phyloP scores from a whole-genome alignment of 2,888 invertebrate species.

The Muscina levida region DNA sequence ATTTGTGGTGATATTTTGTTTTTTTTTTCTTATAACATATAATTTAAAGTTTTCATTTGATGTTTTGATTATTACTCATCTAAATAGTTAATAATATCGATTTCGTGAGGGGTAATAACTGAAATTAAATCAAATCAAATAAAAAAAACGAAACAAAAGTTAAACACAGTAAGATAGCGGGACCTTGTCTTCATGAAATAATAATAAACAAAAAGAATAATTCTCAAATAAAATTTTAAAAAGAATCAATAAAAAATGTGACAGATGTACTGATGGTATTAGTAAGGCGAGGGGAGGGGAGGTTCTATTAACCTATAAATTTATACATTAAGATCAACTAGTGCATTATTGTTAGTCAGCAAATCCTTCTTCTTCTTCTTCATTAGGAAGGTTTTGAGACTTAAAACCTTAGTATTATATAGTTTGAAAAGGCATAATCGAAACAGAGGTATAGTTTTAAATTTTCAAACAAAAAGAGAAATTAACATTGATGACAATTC shows the following conservation, averaged over 20 bases:
- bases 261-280: too few relatives aligned
- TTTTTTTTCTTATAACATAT: background rate
- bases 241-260: constrained; percentile 6
- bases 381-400: too few relatives aligned
- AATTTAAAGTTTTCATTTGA: constrained; percentile 23
- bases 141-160: constrained; percentile 1
- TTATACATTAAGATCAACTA: too few relatives aligned
- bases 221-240: constrained; percentile 43
- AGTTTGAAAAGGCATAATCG: too few relatives aligned
- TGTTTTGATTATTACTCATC: constrained; percentile 12
- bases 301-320: too few relatives aligned
- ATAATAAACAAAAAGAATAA: constrained; percentile 16
- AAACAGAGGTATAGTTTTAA: too few relatives aligned
- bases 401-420: too few relatives aligned
- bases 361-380: too few relatives aligned
- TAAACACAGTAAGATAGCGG: background rate
- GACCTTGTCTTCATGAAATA: constrained; percentile 51
- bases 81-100: constrained; percentile 24
- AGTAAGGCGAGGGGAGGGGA: too few relatives aligned
- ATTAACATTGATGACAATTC: too few relatives aligned
- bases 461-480: too few relatives aligned
- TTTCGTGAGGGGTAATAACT: constrained; percentile 15
- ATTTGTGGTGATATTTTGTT: constrained; percentile 30
- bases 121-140: constrained; percentile 36
- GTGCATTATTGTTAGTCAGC: too few relatives aligned